phyloP scores from a whole-genome alignment of 2,797 vertebrate species.

The Australoheros facetus region DNA sequence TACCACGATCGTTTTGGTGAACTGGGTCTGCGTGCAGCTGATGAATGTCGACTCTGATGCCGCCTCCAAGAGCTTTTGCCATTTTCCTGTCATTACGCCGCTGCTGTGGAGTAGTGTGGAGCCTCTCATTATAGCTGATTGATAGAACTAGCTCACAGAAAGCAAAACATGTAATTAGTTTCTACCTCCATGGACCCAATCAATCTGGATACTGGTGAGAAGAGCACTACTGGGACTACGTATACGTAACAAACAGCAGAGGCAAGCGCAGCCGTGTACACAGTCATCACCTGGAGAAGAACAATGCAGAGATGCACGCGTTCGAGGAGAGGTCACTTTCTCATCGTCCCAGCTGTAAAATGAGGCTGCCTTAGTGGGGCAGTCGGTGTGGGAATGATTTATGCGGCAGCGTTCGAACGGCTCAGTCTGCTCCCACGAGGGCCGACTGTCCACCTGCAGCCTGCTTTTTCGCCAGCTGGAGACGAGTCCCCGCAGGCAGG shows the following conservation, averaged over 20 bases:
- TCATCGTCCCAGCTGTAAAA: constrained; percentile 63
- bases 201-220: constrained; percentile 56
- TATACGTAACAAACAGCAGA: constrained; percentile 32
- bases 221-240: constrained; percentile 45
- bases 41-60: constrained; percentile 44
- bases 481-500: constrained; percentile 59
- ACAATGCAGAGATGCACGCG: constrained; percentile 30
- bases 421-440: constrained; percentile 62
- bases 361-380: constrained; percentile 66
- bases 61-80: constrained; percentile 29
- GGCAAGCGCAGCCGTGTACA: neutral
- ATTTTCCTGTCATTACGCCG: constrained; percentile 30
- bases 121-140: constrained; percentile 66
- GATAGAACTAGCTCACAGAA: constrained; percentile 67
- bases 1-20: constrained; percentile 22
- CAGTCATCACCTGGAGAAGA: constrained; percentile 47
- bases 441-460: constrained; percentile 66
- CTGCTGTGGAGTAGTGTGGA: constrained; percentile 1
- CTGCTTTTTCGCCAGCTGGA: constrained; percentile 68
- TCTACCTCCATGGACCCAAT: constrained; percentile 62
- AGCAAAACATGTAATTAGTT: constrained; percentile 74
- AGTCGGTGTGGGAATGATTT: constrained; percentile 67
- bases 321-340: constrained; percentile 57
- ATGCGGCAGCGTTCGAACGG: constrained; percentile 50
- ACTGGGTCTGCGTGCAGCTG: constrained; percentile 9